A percentile compares a stretch with the other conserved stretches of the same genome.
phyloP scores from a whole-genome alignment of 2,888 invertebrate species.

The Latrodectus hesperus region DNA sequence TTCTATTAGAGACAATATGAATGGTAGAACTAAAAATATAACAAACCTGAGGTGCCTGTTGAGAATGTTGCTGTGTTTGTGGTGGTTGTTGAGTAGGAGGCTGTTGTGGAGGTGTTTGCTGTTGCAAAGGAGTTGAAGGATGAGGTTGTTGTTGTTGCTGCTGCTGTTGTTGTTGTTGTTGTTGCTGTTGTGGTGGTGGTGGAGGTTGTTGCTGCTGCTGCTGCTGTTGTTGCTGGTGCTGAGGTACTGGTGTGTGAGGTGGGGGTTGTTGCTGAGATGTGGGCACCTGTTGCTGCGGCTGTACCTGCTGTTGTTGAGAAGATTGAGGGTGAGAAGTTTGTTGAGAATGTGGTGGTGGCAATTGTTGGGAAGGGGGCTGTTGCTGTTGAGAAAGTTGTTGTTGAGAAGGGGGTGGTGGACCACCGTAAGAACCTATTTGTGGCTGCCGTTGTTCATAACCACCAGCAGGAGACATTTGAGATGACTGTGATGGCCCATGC shows the following conservation, averaged over 20 bases:
- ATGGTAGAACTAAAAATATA: background rate
- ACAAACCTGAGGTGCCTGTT: slow-evolving; percentile 36
- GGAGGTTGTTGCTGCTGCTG: slow-evolving; percentile 25
- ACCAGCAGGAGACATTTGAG: slow-evolving; percentile 32
- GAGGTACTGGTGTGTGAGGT: slow-evolving; percentile 1
- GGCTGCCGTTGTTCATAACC: slow-evolving; percentile 42
- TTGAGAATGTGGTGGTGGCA: slow-evolving; percentile 4
- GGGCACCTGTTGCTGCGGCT: slow-evolving; percentile 32
- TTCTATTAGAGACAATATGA: no score
- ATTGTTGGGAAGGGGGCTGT: slow-evolving; percentile 18
- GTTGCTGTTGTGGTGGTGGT: background rate
- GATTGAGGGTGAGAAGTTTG: slow-evolving; percentile 28
- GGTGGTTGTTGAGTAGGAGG: slow-evolving; percentile 18
- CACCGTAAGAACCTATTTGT: slow-evolving; percentile 42
- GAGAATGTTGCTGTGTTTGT: slow-evolving; percentile 2
- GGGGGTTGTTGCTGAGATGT: slow-evolving; percentile 41
- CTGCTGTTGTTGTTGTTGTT: background rate
- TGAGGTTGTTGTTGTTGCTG: slow-evolving; percentile 12
- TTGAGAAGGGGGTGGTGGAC: slow-evolving; percentile 27
- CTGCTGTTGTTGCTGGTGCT: slow-evolving; percentile 38
- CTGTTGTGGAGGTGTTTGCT: slow-evolving; percentile 9
- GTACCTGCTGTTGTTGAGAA: slow-evolving; percentile 14
- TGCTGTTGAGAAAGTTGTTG: slow-evolving; percentile 30
- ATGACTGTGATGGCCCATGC: slow-evolving; percentile 39
- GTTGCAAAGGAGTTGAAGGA: slow-evolving; percentile 14